Evolutionary conservation across 92 coral and sea anemone species (phyloP).

Genomic region (Porites divaricata): DNA sequence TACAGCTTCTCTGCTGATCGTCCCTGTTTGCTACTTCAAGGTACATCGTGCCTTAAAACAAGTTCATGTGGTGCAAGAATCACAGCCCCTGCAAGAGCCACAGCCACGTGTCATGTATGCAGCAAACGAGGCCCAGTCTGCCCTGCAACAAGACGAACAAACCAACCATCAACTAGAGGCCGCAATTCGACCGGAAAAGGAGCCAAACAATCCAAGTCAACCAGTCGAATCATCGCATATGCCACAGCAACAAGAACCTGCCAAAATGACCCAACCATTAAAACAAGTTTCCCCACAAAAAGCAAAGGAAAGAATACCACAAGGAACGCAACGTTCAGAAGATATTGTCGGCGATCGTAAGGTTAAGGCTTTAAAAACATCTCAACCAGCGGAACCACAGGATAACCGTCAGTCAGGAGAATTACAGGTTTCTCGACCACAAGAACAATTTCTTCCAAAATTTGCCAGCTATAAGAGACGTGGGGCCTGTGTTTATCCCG

Average conservation of each 20-base stretch:
- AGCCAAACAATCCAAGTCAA: too few species aligned
- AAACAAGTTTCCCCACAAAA: background rate
- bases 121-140: too few species aligned
- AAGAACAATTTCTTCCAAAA: background rate
- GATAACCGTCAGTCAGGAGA: background rate
- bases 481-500: too few species aligned
- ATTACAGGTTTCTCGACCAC: background rate
- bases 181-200: too few species aligned
- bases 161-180: too few species aligned
- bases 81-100: background rate
- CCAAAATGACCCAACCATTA: background rate
- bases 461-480: background rate
- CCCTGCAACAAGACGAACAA: too few species aligned
- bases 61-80: background rate
- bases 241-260: background rate
- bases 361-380: too few species aligned
- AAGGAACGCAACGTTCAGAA: too few species aligned
- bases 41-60: slow-evolving; percentile 5
- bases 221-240: too few species aligned
- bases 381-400: background rate
- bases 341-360: too few species aligned
- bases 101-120: background rate
- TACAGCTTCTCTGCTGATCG: background rate
- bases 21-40: slow-evolving; percentile 5
- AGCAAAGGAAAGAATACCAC: too few species aligned